phyloP scores from a whole-genome alignment of 2,797 vertebrate genomes.

The Euphonia xanthogaster region DNA sequence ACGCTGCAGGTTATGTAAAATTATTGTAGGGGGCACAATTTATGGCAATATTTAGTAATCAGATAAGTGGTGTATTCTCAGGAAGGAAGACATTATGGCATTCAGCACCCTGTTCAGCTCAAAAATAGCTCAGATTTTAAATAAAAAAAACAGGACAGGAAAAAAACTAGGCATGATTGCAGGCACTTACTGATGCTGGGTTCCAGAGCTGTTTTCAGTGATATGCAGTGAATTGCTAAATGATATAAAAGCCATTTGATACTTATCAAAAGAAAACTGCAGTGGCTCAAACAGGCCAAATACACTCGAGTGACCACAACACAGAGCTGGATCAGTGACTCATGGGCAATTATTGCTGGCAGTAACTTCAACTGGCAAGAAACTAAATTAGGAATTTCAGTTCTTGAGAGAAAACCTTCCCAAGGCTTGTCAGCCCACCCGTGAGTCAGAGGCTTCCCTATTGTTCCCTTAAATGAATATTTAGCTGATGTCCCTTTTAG shows the following conservation, averaged over 20 bases:
- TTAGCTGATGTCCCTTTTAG: neutral
- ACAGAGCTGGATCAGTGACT: conserved; percentile 2
- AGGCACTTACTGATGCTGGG: neutral
- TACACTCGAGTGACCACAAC: neutral
- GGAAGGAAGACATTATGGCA: conserved; percentile 26
- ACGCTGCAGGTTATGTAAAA: neutral
- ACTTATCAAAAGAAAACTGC: neutral
- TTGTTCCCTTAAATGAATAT: neutral
- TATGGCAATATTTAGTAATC: conserved; percentile 48
- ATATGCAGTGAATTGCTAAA: neutral
- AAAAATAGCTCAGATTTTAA: conserved; percentile 41
- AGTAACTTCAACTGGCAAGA: neutral
- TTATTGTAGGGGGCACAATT: conserved; percentile 13
- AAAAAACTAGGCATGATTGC: neutral
- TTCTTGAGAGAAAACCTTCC: neutral
- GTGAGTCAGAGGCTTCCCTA: neutral
- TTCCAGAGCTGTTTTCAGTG: neutral
- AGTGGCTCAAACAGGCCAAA: neutral
- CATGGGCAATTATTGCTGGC: neutral
- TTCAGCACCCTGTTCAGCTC: conserved; percentile 5
- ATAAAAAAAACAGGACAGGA: accelerated
- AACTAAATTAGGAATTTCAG: neutral
- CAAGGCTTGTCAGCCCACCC: neutral
- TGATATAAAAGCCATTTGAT: neutral
- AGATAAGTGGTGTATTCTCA: conserved; percentile 41